A percentile compares a stretch with the other conserved stretches of the same genome.
phyloP scores from a whole-genome alignment of 2,113 vertebrate species.

The Syngnathus typhle region DNA sequence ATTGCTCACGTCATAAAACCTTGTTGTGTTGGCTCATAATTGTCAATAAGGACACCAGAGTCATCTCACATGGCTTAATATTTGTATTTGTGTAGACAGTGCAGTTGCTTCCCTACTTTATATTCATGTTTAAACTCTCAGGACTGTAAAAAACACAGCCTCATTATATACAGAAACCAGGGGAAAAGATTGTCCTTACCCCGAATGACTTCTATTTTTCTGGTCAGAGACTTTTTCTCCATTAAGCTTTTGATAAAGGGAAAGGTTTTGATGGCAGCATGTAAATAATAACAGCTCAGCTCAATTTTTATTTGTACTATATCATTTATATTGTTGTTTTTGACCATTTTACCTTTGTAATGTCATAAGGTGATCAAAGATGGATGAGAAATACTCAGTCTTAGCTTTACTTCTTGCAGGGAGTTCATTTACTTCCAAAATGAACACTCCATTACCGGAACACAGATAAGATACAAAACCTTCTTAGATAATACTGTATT shows the following conservation, averaged over 20 bases:
- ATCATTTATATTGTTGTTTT: constrained; percentile 22
- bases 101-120: neutral
- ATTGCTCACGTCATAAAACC: neutral
- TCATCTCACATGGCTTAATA: neutral
- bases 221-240: constrained; percentile 13
- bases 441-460: constrained; percentile 44
- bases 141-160: constrained; percentile 23
- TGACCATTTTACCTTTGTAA: constrained; percentile 40
- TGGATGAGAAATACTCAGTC: constrained; percentile 4
- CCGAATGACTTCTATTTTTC: constrained; percentile 44
- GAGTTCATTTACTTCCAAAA: constrained; percentile 12
- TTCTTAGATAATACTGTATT: constrained; percentile 1
- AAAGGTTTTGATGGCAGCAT: constrained; percentile 35
- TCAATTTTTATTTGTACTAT: constrained; percentile 26
- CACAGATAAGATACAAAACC: constrained; percentile 11
- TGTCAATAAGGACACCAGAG: neutral
- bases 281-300: constrained; percentile 45
- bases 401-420: constrained; percentile 28
- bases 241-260: constrained; percentile 47
- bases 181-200: neutral
- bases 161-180: constrained; percentile 38
- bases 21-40: neutral
- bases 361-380: constrained; percentile 14
- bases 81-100: neutral
- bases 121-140: constrained; percentile 31